Conservation (phyloP, 2,113 vertebrate genomes). For the Fregetta grallaria region DNA sequence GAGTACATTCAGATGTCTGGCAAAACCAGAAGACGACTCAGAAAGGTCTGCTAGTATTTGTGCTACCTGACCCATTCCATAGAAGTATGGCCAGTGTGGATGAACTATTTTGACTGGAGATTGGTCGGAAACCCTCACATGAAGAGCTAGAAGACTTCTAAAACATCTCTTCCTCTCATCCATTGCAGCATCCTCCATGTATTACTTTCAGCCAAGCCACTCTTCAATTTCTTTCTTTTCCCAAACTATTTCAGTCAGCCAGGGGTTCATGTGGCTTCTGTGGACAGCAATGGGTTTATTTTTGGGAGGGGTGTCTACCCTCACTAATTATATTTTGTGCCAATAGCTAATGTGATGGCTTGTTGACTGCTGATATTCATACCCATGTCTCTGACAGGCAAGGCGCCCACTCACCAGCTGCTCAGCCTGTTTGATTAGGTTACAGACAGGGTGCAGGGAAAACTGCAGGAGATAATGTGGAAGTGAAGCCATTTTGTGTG, state of each 20-base stretch:
- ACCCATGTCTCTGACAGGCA: slow-evolving; percentile 59
- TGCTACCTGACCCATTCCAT: not conserved
- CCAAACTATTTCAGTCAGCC: not conserved
- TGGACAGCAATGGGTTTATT: slow-evolving; percentile 51
- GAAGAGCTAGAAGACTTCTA: not conserved
- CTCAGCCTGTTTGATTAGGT: slow-evolving; percentile 58
- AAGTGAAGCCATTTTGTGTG: not conserved
- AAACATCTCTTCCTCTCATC: not conserved
- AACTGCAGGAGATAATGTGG: not conserved
- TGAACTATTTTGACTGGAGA: not conserved
- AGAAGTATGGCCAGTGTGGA: not conserved
- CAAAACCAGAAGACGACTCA: not conserved
- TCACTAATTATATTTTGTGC: slow-evolving; percentile 4
- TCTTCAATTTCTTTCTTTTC: not conserved
- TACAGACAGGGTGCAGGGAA: slow-evolving; percentile 40
- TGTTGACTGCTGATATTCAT: slow-evolving; percentile 63
- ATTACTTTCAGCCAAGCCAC: not conserved
- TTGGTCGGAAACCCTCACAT: rapidly evolving
- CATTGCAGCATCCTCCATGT: not conserved
- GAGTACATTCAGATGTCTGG: not conserved
- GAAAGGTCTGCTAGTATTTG: not conserved
- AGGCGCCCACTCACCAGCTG: slow-evolving; percentile 65
- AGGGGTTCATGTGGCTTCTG: not conserved
- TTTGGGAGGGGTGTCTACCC: slow-evolving; percentile 17
- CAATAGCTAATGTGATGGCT: slow-evolving; percentile 54